These are phyloP conservation scores for Trachurus trachurus DNA, from an alignment of 2,797 vertebrate genomes.

Conservation along the genomic window DNA sequence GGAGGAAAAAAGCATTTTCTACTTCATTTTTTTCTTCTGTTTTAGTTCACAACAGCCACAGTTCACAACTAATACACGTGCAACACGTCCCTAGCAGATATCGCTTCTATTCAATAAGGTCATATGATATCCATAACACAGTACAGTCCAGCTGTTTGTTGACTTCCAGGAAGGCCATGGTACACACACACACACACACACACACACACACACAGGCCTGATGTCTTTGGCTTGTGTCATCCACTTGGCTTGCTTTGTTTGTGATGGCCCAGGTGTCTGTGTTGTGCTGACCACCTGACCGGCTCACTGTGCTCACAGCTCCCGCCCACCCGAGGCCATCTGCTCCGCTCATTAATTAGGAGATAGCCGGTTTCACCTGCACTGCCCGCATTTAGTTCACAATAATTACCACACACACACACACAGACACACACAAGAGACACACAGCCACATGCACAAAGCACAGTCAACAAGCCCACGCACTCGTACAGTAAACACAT, in stretches of 20 bases:
- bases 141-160: slow-evolving; percentile 15
- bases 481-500: slow-evolving; percentile 53
- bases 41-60: neutral
- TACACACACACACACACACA: slow-evolving; percentile 15
- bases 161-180: slow-evolving; percentile 19
- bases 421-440: slow-evolving; percentile 48
- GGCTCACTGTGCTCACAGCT: slow-evolving; percentile 73
- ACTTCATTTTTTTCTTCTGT: neutral
- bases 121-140: slow-evolving; percentile 8
- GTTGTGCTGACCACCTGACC: slow-evolving; percentile 82
- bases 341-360: slow-evolving; percentile 88
- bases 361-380: slow-evolving; percentile 89
- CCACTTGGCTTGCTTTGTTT: slow-evolving; percentile 66
- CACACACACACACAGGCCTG: slow-evolving; percentile 24
- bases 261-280: slow-evolving; percentile 79
- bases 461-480: slow-evolving; percentile 57
- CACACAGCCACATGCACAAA: slow-evolving; percentile 56
- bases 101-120: neutral
- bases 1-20: neutral
- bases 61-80: neutral
- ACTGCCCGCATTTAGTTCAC: slow-evolving; percentile 86
- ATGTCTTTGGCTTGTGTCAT: slow-evolving; percentile 54
- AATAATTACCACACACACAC: slow-evolving; percentile 83
- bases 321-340: slow-evolving; percentile 86
- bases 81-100: neutral